Evolutionary conservation across 2,113 vertebrate genomes (phyloP), one percentile per base, ranked within the genome.

Genomic region (Hydropotes inermis): DNA sequence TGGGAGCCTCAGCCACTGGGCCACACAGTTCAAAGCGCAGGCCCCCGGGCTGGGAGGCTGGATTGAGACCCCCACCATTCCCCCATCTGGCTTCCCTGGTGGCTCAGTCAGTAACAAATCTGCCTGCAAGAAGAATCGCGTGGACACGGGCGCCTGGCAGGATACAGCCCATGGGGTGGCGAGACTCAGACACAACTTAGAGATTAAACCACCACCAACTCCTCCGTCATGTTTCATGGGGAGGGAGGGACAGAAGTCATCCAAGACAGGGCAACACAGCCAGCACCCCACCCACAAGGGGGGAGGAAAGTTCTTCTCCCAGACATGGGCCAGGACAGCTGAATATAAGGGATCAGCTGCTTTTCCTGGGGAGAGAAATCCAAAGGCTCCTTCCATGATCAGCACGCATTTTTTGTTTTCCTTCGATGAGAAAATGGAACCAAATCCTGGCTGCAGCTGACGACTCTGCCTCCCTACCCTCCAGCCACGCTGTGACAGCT

Each of bases 381-480:
- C 45, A 12, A 30, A 43, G n/a, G 11, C 23, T 50, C 83, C n/a
- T 15, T 13, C 61, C 9, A 1, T 0, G 10, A 14, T 6, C 52
- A 2, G 3, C 50, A 12, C 6, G 0, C 1, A 7, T 2, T 25
- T 19, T 23, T 39, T 0, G 9, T 10, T 25, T 36, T 8, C 30
- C n/a, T 60, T 67, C 16, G 6, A 10, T 13, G 5, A 47, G 27
- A 30, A 57, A 81, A 57, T 13, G 7, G 45, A 36, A 25, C 12
- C 5, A 23, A 15, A 28, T 27, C 52, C 13, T 7, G 12, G n/a
- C 78, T n/a, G 3, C 64, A 2, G 30, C 55, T 27, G 36, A 36
- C 0, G 5, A 10, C 7, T 3, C 43, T 3, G 54, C 81, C 81
- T 1, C 7, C 27, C 8, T 57, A 25, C 19, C 39, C 15, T 11